These are phyloP conservation scores for Pterobdella sp. DNA, from an alignment of 2,888 invertebrate genomes.

Conservation along the genomic window DNA sequence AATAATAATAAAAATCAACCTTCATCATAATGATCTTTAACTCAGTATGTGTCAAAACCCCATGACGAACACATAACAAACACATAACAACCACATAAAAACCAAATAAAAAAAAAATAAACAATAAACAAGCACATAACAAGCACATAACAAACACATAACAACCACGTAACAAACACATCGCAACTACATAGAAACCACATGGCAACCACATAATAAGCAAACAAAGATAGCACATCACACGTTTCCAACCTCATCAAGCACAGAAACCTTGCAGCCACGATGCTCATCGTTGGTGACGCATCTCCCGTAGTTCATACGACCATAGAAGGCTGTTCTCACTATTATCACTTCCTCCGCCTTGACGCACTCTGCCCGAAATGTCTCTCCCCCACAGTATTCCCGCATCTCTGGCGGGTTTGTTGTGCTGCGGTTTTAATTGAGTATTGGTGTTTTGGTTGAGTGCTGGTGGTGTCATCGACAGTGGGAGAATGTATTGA, in stretches of 20 bases:
- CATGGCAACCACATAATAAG: neutral
- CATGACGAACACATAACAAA: neutral
- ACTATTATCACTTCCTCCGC: slow-evolving; percentile 30
- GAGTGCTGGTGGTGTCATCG: neutral
- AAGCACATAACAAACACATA: neutral
- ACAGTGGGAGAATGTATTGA: neutral
- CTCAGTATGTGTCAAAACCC: neutral
- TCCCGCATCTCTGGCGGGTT: slow-evolving; percentile 27
- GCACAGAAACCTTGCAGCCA: slow-evolving; percentile 23
- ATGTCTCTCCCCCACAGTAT: slow-evolving; percentile 29
- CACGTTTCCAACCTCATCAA: slow-evolving; percentile 7
- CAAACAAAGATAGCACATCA: neutral
- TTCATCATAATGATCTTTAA: neutral
- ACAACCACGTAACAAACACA: neutral
- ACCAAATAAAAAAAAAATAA: neutral
- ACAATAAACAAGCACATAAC: neutral
- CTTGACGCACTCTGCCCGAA: slow-evolving; percentile 20
- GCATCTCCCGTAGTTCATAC: slow-evolving; percentile 25
- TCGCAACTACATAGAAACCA: neutral
- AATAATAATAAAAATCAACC: neutral
- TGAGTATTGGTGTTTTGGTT: neutral
- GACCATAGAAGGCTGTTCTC: slow-evolving; percentile 28
- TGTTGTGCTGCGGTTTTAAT: neutral
- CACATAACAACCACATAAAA: neutral
- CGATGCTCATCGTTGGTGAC: slow-evolving; percentile 11